phyloP scores from a whole-genome alignment of 2,888 invertebrate genomes.

The Ectemnius lituratus region DNA sequence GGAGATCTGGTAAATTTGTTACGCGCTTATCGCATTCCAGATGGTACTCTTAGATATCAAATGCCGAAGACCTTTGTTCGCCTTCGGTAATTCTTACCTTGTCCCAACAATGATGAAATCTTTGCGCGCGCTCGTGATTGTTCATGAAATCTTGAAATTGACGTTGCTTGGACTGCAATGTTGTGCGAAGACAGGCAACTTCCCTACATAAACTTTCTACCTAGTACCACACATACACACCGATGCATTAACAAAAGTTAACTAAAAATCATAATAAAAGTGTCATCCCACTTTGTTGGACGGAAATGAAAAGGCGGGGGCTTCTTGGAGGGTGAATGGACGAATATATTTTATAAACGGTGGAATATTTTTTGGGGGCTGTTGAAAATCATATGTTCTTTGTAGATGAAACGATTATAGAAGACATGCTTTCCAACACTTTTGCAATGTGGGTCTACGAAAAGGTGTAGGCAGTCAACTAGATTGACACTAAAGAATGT shows the following conservation, averaged over 20 bases:
- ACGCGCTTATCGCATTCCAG: too few species aligned
- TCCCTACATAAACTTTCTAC: slow-evolving; percentile 78
- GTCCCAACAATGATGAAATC: slow-evolving; percentile 65
- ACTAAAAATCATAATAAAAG: slow-evolving; percentile 50
- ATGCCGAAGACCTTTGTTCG: slow-evolving; percentile 1
- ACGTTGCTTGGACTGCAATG: slow-evolving; percentile 76
- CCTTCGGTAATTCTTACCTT: slow-evolving; percentile 69
- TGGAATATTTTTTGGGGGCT: neutral
- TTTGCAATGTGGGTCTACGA: neutral
- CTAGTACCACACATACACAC: slow-evolving; percentile 76
- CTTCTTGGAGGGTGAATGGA: neutral
- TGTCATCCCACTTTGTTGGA: slow-evolving; percentile 17
- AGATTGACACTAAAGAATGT: neutral
- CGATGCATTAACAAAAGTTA: slow-evolving; percentile 78
- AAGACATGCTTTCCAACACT: neutral
- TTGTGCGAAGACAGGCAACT: slow-evolving; percentile 76
- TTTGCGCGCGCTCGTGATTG: slow-evolving; percentile 71
- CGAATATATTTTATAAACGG: neutral
- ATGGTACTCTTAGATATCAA: too few species aligned
- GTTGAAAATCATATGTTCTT: slow-evolving; percentile 7
- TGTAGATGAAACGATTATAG: neutral
- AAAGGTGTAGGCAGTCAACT: slow-evolving; percentile 2
- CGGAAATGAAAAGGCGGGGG: neutral
- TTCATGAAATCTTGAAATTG: slow-evolving; percentile 75
- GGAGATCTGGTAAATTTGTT: too few species aligned